Evolutionary conservation across 2,113 vertebrate genomes (phyloP), one percentile per base, ranked within the genome.

Genomic region (Procavia capensis): DNA sequence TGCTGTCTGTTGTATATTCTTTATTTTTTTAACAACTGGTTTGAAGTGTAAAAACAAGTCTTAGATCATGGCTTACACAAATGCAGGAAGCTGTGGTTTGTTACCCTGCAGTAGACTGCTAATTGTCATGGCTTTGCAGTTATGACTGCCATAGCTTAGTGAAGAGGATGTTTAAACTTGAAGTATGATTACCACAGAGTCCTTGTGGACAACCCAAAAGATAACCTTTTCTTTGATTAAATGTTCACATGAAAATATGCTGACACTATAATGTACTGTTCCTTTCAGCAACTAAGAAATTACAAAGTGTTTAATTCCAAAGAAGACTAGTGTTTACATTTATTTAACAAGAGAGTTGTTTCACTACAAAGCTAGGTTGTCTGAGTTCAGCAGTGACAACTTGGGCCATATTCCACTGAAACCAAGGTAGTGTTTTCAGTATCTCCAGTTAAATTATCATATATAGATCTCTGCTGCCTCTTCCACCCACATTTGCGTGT

Each of bases 31-130:
- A 17, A 34, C 3, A 88, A 31, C 36, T 19, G n/a, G 91, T 85
- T 90, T 90, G 86, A 92, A 92, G 75, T 82, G 6, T 80, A 57
- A 92, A 90, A 96, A 36, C 63, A 75, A 31, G 70, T 87, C 29
- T 72, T 84, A 80, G 6, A 31, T 90, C 36, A 61, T 54, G 31
- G 14, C 10, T 31, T 68, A 1, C 14, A 50, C 45, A 75, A 74
- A 83, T 92, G 59, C 24, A 90, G 41, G 63, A 45, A 59, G 25
- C 27, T 76, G 4, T 50, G 57, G 31, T 88, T 75, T 68, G 20
- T 24, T 90, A 36, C 79, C 43, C 39, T 96, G 47, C 9, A 76
- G 36, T 81, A 57, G 41, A n/a, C 63, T 74, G 47, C 57, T 94
- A 14, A 29, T 76, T 88, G 94, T 92, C 41, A 90, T 84, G 39